These are phyloP conservation scores for Coptotermes formosanus DNA, from an alignment of 1,140 invertebrate species.

Conservation along the genomic window DNA sequence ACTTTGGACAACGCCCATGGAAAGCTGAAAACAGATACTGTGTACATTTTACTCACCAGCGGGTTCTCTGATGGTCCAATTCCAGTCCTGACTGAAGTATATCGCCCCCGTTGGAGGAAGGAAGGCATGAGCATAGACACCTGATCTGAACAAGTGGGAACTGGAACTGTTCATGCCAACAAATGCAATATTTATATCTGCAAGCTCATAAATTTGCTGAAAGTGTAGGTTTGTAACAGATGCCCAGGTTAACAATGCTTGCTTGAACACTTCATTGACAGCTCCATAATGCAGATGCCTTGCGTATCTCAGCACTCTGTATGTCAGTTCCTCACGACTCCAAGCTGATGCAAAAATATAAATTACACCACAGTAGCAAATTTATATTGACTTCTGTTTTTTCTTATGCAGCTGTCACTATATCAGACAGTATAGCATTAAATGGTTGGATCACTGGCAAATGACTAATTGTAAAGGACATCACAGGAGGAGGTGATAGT, in stretches of 20 bases:
- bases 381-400: too few relatives aligned
- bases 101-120: background rate
- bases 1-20: too few relatives aligned
- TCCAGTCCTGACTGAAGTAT: background rate
- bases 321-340: background rate
- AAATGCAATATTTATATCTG: background rate
- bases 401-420: too few relatives aligned
- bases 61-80: background rate
- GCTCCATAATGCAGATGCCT: background rate
- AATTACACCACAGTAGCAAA: background rate
- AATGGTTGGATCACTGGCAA: too few relatives aligned
- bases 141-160: background rate
- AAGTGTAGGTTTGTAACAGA: background rate
- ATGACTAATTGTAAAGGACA: too few relatives aligned
- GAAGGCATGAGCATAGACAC: background rate
- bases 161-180: background rate
- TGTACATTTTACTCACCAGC: background rate
- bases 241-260: background rate
- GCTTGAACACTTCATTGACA: background rate
- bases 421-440: too few relatives aligned
- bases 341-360: background rate
- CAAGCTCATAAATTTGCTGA: background rate
- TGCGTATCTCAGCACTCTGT: background rate
- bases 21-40: too few relatives aligned
- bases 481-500: too few relatives aligned